Evolutionary conservation across 1,140 invertebrate genomes (phyloP), one percentile per base, ranked within the genome.

Genomic region (Oryzaephilus surinamensis): DNA sequence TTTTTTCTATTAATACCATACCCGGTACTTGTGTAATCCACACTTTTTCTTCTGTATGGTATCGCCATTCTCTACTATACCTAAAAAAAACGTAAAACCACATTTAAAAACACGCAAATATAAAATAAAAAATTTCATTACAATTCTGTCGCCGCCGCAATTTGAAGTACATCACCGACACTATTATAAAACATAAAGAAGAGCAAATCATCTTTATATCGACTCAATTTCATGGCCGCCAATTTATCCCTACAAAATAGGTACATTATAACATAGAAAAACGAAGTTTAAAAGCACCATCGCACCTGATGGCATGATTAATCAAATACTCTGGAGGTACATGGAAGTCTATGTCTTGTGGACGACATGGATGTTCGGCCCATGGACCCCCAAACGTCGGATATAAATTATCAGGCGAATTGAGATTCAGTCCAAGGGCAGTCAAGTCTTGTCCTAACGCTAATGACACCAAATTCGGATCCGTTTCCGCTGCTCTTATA

Each of bases 181-280:
- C 93, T 97, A 67, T 93, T 97, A 67, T 99, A 99, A 74, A 98
- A 99, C 66, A 99, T 78, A 71, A 94, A 99, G 75, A 99, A 99
- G 50, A 99, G 74, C 55, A 98, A 74, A 72, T 99, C 96, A 68
- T 99, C 96, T 64, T 95, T 93, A 70, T 98, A 96, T 67, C 93
- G 81, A 69, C 84, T 91, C 59, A 98, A 71, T 72, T 95, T 91
- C 57, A 98, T 76, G 52, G 88, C 85, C 41, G 94, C 89, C 60
- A 99, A 71, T 71, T 98, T 91, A 69, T 90, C 87, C 71, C 84
- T 79, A 54, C 28, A 58, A 58, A 21, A 43, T 36, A 38, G 29
- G 21, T 27, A 35, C 13, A 27, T 16, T 38, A 32, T 15, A 5
- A 13, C n/a, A 28, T 13, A 2, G 2, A 28, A 28, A 28, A 1